Evolutionary conservation across 2,888 invertebrate species (phyloP).

Genomic region (Xestia ashworthii): DNA sequence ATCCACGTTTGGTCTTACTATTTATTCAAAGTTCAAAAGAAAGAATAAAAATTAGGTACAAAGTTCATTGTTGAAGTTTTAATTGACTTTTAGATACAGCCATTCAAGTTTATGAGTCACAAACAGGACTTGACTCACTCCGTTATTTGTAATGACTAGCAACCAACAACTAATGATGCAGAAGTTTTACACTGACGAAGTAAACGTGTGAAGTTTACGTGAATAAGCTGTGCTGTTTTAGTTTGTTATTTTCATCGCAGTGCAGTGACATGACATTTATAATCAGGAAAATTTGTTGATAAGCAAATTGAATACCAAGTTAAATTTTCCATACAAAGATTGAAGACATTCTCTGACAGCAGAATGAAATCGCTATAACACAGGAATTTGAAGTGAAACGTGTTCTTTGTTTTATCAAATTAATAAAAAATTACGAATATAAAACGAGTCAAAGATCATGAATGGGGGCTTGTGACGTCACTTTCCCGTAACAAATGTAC

Average conservation of each 20-base stretch:
- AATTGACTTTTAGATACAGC: slow-evolving; percentile 24
- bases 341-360: too few relatives aligned
- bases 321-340: too few relatives aligned
- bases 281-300: too few relatives aligned
- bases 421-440: too few relatives aligned
- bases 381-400: too few relatives aligned
- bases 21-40: slow-evolving; percentile 2
- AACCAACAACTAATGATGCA: slow-evolving; percentile 17
- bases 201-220: neutral
- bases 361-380: too few relatives aligned
- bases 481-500: too few relatives aligned
- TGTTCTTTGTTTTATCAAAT: too few relatives aligned
- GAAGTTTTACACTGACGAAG: slow-evolving; percentile 3
- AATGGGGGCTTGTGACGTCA: too few relatives aligned
- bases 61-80: slow-evolving; percentile 10
- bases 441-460: too few relatives aligned
- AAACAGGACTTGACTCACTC: slow-evolving; percentile 21
- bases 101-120: slow-evolving; percentile 38
- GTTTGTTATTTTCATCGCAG: neutral
- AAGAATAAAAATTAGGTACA: neutral
- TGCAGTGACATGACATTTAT: neutral
- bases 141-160: slow-evolving; percentile 10
- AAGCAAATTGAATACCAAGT: too few relatives aligned
- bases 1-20: too few relatives aligned
- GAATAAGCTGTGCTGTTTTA: neutral